phyloP scores from a whole-genome alignment of 1,140 invertebrate genomes.

The Galendromus occidentalis region DNA sequence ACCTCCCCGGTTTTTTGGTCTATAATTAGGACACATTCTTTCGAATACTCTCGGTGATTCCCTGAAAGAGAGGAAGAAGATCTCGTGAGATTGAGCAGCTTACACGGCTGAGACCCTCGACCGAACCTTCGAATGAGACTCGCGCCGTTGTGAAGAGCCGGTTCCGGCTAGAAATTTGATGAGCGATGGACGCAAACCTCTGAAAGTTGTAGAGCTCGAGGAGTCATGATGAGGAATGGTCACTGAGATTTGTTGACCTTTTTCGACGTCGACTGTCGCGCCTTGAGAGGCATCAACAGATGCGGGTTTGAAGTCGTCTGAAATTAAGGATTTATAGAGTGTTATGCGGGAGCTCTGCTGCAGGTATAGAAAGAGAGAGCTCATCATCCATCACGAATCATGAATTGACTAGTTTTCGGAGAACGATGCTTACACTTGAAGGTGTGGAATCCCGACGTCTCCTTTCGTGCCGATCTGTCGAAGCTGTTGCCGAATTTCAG shows the following conservation, averaged over 20 bases:
- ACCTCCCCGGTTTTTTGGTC: conserved; percentile 75
- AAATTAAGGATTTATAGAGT: conserved; percentile 24
- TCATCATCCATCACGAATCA: too few species aligned
- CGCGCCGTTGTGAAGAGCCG: too few species aligned
- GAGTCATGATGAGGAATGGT: conserved; percentile 64
- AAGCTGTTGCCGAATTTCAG: conserved; percentile 63
- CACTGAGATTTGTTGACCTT: conserved; percentile 65
- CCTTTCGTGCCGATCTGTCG: conserved; percentile 32
- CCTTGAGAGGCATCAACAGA: conserved; percentile 77
- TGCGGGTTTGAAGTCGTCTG: conserved; percentile 92
- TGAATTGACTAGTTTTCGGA: too few species aligned
- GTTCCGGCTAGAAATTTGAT: too few species aligned
- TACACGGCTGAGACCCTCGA: too few species aligned
- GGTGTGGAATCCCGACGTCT: conserved; percentile 51
- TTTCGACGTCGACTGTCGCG: conserved; percentile 64
- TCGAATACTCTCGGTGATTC: conserved; percentile 62
- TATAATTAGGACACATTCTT: conserved; percentile 86
- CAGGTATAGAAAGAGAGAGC: background rate
- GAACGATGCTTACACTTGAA: conserved; percentile 52
- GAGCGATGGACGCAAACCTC: too few species aligned
- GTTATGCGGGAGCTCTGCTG: background rate
- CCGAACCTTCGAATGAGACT: too few species aligned
- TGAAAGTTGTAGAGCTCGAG: conserved; percentile 12
- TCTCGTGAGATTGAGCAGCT: background rate
- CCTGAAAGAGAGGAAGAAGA: conserved; percentile 45